Base-by-base conservation (phyloP, 2,113 vertebrate genomes). In the Progne subis region DNA sequence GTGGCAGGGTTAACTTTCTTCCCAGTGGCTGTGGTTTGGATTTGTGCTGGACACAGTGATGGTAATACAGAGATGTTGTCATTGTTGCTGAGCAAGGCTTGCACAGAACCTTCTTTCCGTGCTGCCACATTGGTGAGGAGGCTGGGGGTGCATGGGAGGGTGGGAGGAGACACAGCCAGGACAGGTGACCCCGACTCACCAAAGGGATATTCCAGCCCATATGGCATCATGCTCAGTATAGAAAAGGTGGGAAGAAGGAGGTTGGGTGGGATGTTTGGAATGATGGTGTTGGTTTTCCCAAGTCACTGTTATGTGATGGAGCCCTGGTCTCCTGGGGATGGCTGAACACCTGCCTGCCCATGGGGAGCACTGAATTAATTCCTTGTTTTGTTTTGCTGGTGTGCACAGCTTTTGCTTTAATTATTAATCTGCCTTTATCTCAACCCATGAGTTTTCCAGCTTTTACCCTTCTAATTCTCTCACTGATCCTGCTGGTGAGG, bases 61-160 rank as follows among this genome's bases (percentile, higher is more conserved):
- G 14, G 32, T 52, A 60, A 37, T 3, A 44, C 3, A 28, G 63
- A 60, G 18, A 26, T 37, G 14, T 11, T 31, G 59, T 25, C 28
- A 11, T 43, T 63, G 8, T 5, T 63, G 28, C 26, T 37, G 6
- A 63, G 26, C 32, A 53, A 11, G 8, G 19, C 20, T 68, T 11
- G 1, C 26, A 68, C 17, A 46, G 55, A 46, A 12, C 21, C 83
- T 31, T 21, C 20, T 52, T 28, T 44, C 32, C 5, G 18, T 44
- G 28, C 21, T 60, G 46, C 18, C 32, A 60, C 0, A 0, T 3
- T 60, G 7, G 3, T 26, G 31, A 44, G 44, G 37, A 4, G 46
- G 6, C 20, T 50, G 34, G 19, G 11, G 19, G 1, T 57, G 34
- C 31, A 1, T 11, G 71, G n/a, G 25, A 32, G 17, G 20, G 2